Percentiles rank a stretch among this genome's conserved stretches.
Evolutionary conservation across 2,113 vertebrate species (phyloP).

Genomic region (Pachycephala philippinensis): DNA sequence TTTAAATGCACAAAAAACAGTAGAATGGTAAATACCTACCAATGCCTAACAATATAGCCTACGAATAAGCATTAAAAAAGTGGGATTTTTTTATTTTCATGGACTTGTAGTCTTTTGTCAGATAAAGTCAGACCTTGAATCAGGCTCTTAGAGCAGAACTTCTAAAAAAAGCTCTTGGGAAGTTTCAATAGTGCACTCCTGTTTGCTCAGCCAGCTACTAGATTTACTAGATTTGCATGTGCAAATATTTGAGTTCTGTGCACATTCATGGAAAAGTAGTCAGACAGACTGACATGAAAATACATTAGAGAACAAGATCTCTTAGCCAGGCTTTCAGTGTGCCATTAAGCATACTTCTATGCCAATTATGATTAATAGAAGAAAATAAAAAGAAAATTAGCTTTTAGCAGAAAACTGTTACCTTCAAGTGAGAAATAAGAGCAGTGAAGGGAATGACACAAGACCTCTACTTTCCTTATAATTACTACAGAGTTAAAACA

Average conservation of each 20-base stretch:
- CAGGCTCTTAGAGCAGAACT: background rate
- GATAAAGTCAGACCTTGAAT: background rate
- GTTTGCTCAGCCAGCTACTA: background rate
- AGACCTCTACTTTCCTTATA: background rate
- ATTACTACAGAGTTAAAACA: background rate
- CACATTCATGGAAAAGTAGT: background rate
- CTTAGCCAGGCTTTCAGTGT: background rate
- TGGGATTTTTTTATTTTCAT: background rate
- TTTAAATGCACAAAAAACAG: background rate
- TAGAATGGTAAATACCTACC: background rate
- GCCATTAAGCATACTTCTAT: background rate
- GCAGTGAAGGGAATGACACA: background rate
- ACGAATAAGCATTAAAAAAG: background rate
- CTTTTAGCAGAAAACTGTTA: background rate
- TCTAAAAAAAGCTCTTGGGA: background rate
- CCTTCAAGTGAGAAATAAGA: background rate
- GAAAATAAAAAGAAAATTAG: background rate
- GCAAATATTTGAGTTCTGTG: constrained; percentile 14
- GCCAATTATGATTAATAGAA: background rate
- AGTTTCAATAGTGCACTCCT: background rate
- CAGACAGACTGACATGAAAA: background rate
- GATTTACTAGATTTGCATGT: background rate
- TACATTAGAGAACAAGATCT: background rate
- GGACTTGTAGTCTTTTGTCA: background rate
- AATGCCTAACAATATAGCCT: background rate